Evolutionary conservation across 2,113 vertebrate genomes (phyloP).

Genomic region (Aptenodytes patagonicus): DNA sequence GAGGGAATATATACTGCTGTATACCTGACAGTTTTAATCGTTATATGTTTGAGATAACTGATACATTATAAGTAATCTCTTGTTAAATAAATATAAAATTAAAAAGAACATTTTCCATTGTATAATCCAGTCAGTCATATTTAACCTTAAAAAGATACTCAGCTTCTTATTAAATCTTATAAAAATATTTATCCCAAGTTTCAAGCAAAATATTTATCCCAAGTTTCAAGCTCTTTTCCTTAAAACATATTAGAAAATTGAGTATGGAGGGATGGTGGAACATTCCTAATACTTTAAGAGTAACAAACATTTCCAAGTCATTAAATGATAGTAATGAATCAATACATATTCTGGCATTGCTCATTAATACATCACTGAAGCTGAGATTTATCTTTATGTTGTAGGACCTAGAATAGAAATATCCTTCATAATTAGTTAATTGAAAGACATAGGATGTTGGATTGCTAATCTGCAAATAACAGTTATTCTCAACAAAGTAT

Average conservation of each 20-base stretch:
- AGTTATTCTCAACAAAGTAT: neutral
- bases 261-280: neutral
- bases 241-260: neutral
- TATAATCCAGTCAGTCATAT: neutral
- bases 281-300: neutral
- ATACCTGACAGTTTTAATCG: neutral
- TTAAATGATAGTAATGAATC: slow-evolving; percentile 19
- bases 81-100: neutral
- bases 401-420: neutral
- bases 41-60: neutral
- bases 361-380: neutral
- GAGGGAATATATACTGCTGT: too few species aligned
- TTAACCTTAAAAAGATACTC: neutral
- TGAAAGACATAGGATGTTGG: neutral
- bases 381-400: neutral
- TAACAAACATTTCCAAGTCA: neutral
- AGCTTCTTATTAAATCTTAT: neutral
- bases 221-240: neutral
- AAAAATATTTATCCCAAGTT: neutral
- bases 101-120: neutral
- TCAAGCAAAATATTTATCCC: neutral
- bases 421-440: neutral
- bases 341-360: neutral
- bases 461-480: neutral
- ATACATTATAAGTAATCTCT: neutral